Evolutionary conservation across 2,113 vertebrate genomes (phyloP).

Genomic region (Glareola pratincola): DNA sequence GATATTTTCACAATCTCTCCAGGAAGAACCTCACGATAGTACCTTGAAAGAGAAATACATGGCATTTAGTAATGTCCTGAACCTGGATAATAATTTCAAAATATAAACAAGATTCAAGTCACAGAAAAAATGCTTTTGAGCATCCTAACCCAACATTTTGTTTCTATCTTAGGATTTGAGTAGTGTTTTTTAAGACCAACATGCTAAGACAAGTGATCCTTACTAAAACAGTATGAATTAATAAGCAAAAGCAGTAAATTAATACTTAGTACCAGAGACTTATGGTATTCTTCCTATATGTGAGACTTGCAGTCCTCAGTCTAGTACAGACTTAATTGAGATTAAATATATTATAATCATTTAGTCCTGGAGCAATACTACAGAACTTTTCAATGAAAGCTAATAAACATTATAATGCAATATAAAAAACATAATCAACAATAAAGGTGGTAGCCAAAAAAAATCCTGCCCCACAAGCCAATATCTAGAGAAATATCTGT

Average conservation of each 20-base stretch:
- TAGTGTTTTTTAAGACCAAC: background rate
- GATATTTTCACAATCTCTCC: constrained; percentile 98
- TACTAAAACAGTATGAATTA: background rate
- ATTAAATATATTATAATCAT: background rate
- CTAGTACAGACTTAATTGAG: background rate
- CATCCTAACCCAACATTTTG: background rate
- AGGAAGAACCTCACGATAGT: constrained; percentile 91
- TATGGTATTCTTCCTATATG: background rate
- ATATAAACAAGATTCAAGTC: background rate
- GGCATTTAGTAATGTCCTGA: background rate
- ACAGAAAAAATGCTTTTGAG: background rate
- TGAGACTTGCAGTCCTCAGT: background rate
- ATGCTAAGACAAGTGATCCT: background rate
- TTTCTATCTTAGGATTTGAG: background rate
- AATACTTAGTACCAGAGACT: background rate
- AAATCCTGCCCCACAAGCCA: background rate
- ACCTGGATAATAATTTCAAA: background rate
- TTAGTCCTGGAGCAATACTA: background rate
- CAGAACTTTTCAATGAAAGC: background rate
- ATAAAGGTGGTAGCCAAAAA: background rate
- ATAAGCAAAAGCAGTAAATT: background rate
- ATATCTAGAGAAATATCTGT: background rate
- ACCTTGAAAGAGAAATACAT: constrained; percentile 72
- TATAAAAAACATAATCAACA: background rate
- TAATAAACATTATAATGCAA: background rate